Conservation (phyloP, 2,797 vertebrate genomes). For the Diplodus puntazzo region DNA sequence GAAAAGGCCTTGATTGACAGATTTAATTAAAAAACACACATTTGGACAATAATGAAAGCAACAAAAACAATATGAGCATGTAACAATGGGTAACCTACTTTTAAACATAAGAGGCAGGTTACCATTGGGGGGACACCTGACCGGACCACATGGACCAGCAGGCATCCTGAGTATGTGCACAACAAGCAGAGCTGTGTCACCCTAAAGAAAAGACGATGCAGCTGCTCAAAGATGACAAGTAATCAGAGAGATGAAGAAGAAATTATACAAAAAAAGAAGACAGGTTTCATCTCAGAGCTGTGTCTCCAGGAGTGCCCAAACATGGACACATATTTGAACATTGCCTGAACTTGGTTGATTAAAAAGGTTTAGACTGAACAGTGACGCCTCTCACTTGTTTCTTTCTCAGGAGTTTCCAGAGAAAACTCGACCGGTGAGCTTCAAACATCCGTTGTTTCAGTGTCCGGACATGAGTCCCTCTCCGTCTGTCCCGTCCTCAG, state of each 20-base stretch:
- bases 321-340: background rate
- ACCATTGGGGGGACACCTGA: background rate
- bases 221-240: background rate
- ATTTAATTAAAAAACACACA: background rate
- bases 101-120: constrained; percentile 20
- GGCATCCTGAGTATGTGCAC: constrained; percentile 43
- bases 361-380: background rate
- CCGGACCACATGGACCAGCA: constrained; percentile 10
- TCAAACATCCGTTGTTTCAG: constrained; percentile 78
- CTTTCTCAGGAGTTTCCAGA: constrained; percentile 83
- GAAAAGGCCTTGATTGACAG: background rate
- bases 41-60: background rate
- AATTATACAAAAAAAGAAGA: too few relatives aligned
- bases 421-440: constrained; percentile 78
- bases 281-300: too few relatives aligned
- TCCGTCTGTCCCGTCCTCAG: constrained; percentile 82
- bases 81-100: constrained; percentile 12
- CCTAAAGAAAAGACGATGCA: background rate
- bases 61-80: background rate
- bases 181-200: constrained; percentile 31
- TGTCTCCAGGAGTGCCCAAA: background rate
- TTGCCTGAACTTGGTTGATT: background rate
- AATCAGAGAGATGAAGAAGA: background rate
- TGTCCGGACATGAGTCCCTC: constrained; percentile 88
- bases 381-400: background rate